Percentiles rank a stretch among this genome's conserved stretches.
phyloP scores from a whole-genome alignment of 1,140 invertebrate genomes.

The Drosophila azteca region DNA sequence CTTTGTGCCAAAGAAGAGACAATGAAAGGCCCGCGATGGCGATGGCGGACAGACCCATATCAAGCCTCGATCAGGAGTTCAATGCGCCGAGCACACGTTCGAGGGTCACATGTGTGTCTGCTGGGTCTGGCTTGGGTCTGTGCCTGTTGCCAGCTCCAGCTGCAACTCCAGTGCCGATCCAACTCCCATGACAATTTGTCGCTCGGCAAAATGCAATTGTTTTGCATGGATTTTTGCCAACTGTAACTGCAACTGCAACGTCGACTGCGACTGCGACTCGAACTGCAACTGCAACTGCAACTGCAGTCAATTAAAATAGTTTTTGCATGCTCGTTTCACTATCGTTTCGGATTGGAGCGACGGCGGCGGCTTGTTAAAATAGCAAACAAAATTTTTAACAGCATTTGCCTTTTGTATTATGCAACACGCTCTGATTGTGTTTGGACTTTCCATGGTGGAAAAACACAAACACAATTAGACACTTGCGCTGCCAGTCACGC shows the following conservation, averaged over 20 bases:
- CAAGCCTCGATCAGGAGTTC: conserved; percentile 59
- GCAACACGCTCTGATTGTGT: conserved; percentile 82
- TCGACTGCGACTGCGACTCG: conserved; percentile 18
- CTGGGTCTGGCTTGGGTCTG: neutral
- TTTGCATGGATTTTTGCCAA: conserved; percentile 65
- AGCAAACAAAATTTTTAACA: conserved; percentile 43
- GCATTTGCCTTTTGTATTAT: conserved; percentile 70
- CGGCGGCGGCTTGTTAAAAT: conserved; percentile 73
- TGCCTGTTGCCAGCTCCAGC: conserved; percentile 1
- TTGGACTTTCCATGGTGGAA: conserved; percentile 17
- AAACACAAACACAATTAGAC: conserved; percentile 69
- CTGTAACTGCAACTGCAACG: conserved; percentile 6
- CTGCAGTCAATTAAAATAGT: conserved; percentile 76
- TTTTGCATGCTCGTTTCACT: conserved; percentile 79
- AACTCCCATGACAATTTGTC: conserved; percentile 82
- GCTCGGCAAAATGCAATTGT: conserved; percentile 76
- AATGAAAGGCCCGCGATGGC: conserved; percentile 31
- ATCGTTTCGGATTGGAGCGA: conserved; percentile 50
- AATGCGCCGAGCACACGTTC: conserved; percentile 57
- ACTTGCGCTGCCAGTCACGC: conserved; percentile 73
- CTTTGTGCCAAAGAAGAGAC: conserved; percentile 36
- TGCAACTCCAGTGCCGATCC: conserved; percentile 14
- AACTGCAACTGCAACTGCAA: conserved; percentile 15
- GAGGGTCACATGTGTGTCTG: conserved; percentile 65
- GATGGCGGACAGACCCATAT: conserved; percentile 23